Evolutionary conservation across 2,113 vertebrate genomes (phyloP), one percentile per base, ranked within the genome.

Genomic region (Casuarius casuarius): DNA sequence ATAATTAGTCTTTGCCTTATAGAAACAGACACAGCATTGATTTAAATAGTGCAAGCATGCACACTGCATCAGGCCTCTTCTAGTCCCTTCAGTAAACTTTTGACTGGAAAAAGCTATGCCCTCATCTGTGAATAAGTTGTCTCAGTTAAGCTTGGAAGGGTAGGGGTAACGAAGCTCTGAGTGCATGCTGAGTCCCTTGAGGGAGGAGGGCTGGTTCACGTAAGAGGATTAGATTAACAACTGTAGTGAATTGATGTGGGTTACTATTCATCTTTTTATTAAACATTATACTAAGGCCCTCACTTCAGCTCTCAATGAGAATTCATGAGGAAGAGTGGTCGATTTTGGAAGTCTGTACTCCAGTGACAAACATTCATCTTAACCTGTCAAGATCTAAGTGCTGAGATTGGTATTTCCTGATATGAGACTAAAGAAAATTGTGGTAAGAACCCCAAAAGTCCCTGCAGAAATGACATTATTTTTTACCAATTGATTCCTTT

Each of bases 191-290:
- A 62, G 52, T 94, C 48, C 62, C 59, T 79, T 67, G 46, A 87
- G 92, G 72, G 70, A 90, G 58, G 59, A 84, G 17, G 17, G 9
- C 62, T 94, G 77, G 91, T 89, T 42, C 84, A 59, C 12, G 1
- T 89, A 95, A 96, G 84, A 94, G 70, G 70, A 95, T 96, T 91
- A 95, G 49, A 83, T 54, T 80, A 91, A 88, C 19, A 83, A 25
- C 63, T 85, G 79, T 63, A 85, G 52, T 73, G 67, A 91, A 65
- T 19, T 96, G 49, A 79, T 62, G 91, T 82, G 52, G 18, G 35
- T 87, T 89, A 38, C 52, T 52, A 54, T 73, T 91, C 14, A 38
- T 91, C 52, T 70, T 79, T 72, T 61, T 76, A 84, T 46, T 91
- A 72, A 95, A 94, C 52, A 91, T 92, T 58, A 38, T 72, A 74